Evolutionary conservation across 2,888 invertebrate genomes (phyloP).

Genomic region (Campoplex nolae): DNA sequence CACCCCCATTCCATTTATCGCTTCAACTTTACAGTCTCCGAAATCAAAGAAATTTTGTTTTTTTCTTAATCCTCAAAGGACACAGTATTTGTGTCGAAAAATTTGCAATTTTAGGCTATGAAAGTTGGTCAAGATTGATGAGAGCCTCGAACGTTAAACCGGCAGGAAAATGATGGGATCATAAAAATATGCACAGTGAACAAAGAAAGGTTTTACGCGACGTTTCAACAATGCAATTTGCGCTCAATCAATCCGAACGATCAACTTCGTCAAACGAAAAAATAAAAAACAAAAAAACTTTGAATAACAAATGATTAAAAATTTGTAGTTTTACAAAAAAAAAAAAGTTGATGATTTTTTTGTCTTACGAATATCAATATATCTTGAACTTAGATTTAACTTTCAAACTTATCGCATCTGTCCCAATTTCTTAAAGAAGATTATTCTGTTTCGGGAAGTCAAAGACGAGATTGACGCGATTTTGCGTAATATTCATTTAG

Average conservation of each 20-base stretch:
- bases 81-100: neutral
- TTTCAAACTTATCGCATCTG: neutral
- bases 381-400: neutral
- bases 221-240: no score
- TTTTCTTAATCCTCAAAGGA: neutral
- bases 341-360: neutral
- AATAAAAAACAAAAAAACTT: neutral
- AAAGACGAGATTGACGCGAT: slow-evolving; percentile 9
- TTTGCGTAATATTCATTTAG: slow-evolving; percentile 30
- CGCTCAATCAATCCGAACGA: neutral
- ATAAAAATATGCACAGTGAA: neutral
- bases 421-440: neutral
- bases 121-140: no score
- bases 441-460: slow-evolving; percentile 19
- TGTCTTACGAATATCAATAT: neutral
- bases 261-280: neutral
- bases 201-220: neutral
- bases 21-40: neutral
- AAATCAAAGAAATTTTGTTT: neutral
- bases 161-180: no score
- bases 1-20: neutral
- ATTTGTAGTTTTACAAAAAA: neutral
- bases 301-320: neutral
- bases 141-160: neutral
- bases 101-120: no score